Base-by-base conservation (phyloP, 92 coral and sea anemone genomes). In the Meandrina meandrites region DNA sequence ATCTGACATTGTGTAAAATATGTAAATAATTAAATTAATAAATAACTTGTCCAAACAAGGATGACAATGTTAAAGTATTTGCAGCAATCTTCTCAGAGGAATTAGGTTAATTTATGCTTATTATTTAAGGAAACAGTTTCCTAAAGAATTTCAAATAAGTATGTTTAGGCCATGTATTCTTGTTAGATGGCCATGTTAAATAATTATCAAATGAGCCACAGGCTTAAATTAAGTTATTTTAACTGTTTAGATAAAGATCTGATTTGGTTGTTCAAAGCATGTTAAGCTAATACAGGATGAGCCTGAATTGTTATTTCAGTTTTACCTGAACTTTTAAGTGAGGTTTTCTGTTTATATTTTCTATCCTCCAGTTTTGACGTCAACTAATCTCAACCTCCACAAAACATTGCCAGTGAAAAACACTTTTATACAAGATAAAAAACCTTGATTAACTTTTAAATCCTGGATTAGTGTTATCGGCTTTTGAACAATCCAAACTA, bases 81-180 rank as follows among this genome's bases (percentile, higher is more conserved):
- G 42, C 21, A 45, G 40, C 11, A 68, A 28, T 45, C 27, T 54
- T 53, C 1, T 30, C 27, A 16, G 19, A 60, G 69, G 8, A 42
- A 67, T 1, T 28, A 81, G 24, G 53, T 81, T 47, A 83, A 12
- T 54, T 74, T 51, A 50, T 31, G 42, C 32, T 45, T 51, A 32
- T 83, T 83, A 83, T 83, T 83, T 73, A 73, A 71, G 36, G 30
- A 72, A 27, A 15, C 22, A 16, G 14, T 83, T 83, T 53, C 53
- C 42, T 17, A 28, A 81, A 70, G 62, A 45, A 30, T 73, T 73
- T 28, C 35, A 78, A 70, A 31, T 58, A 80, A 58, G 45, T 14
- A 13, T 71, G 24, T 34, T 32, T 54, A 60, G 42, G 83, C 54
- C 40, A 60, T 35, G 78, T 42, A 14, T 47, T 81, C 53, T 68